Conservation (phyloP, 1,140 invertebrate genomes). For the Laodelphax striatellus region DNA sequence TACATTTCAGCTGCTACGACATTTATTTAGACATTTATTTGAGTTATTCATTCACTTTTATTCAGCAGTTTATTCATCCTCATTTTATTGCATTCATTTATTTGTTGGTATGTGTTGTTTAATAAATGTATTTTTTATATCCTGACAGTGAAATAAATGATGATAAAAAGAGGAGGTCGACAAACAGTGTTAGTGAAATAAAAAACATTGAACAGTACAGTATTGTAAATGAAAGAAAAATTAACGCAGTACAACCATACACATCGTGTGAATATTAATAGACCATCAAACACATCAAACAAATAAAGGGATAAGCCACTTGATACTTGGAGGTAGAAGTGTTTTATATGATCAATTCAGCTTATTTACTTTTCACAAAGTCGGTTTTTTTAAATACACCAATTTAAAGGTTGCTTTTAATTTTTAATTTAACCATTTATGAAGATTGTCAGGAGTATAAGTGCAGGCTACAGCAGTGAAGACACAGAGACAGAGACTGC, state of each 20-base stretch:
- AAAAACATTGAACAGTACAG: neutral
- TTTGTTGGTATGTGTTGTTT: neutral
- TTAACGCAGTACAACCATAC: neutral
- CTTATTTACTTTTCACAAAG: no score
- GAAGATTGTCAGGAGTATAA: no score
- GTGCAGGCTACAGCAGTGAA: no score
- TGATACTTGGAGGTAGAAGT: neutral
- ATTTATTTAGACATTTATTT: neutral
- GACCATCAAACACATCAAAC: neutral
- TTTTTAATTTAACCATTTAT: no score
- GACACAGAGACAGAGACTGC: no score
- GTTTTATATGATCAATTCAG: no score
- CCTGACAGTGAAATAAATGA: neutral
- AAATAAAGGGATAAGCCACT: neutral
- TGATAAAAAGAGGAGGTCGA: neutral
- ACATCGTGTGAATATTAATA: neutral
- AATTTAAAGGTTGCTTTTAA: no score
- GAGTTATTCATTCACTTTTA: neutral
- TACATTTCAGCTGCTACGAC: conserved; percentile 2
- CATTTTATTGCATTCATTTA: neutral
- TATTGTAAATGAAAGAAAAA: neutral
- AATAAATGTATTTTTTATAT: neutral
- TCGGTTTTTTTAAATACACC: no score
- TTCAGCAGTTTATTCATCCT: neutral
- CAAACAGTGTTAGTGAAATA: neutral